Evolutionary conservation across 2,797 vertebrate genomes (phyloP).

Genomic region (Acipenser ruthenus): DNA sequence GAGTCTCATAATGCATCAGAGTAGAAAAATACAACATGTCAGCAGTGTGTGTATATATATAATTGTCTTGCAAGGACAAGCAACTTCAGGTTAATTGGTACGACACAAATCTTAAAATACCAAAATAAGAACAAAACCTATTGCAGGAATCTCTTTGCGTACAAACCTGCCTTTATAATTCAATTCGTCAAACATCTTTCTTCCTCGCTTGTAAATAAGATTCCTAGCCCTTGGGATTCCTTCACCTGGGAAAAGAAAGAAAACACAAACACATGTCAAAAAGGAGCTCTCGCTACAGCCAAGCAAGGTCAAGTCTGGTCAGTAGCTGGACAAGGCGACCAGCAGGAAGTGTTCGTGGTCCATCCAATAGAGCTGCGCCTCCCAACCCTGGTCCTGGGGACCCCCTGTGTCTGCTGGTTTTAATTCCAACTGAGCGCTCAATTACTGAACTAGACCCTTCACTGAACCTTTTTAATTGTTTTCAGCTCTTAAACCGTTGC

Average conservation of each 20-base stretch:
- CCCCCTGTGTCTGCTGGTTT: neutral
- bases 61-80: no score
- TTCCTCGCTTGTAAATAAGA: slow-evolving; percentile 35
- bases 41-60: no score
- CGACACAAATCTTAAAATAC: no score
- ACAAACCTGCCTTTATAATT: slow-evolving; percentile 47
- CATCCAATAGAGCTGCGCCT: no score
- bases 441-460: neutral
- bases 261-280: neutral
- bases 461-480: no score
- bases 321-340: slow-evolving; percentile 1
- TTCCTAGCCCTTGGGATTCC: slow-evolving; percentile 44
- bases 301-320: no score
- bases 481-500: no score
- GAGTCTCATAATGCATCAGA: no score
- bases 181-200: slow-evolving; percentile 38
- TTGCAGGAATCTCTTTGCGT: no score
- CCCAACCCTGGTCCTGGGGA: neutral
- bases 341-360: neutral
- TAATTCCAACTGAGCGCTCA: slow-evolving; percentile 5
- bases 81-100: no score
- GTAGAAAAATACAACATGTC: no score
- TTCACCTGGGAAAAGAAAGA: slow-evolving; percentile 36
- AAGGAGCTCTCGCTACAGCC: neutral
- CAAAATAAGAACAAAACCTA: no score